phyloP scores from a whole-genome alignment of 2,113 vertebrate genomes.

The Alectura lathami region DNA sequence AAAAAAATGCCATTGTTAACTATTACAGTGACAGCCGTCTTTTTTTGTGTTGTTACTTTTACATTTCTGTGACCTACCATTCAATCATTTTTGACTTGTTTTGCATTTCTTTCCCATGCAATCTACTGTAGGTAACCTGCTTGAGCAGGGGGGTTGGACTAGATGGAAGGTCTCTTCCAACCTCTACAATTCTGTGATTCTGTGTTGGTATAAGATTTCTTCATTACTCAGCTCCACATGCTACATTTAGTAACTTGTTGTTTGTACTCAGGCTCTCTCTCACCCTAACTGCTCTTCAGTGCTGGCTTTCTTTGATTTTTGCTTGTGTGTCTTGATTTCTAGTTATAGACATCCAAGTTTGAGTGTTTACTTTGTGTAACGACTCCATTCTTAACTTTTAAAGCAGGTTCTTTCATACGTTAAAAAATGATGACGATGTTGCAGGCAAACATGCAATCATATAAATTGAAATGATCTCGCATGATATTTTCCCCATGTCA shows the following conservation, averaged over 20 bases:
- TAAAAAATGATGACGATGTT: neutral
- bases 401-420: neutral
- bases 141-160: too few species aligned
- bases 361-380: neutral
- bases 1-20: neutral
- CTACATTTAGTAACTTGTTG: neutral
- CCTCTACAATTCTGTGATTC: too few species aligned
- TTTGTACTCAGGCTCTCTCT: neutral
- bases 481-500: neutral
- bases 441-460: neutral
- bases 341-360: neutral
- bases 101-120: too few species aligned
- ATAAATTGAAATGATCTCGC: neutral
- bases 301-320: neutral
- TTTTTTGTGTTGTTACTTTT: neutral
- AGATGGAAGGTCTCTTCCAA: too few species aligned
- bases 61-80: neutral
- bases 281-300: neutral
- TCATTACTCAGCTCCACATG: neutral
- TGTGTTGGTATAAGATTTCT: neutral
- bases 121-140: too few species aligned
- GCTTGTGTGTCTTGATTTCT: neutral
- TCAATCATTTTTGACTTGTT: neutral
- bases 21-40: neutral
- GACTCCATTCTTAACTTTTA: neutral